Conservation (phyloP, 2,888 invertebrate species). For the Erpobdella octoculata region DNA sequence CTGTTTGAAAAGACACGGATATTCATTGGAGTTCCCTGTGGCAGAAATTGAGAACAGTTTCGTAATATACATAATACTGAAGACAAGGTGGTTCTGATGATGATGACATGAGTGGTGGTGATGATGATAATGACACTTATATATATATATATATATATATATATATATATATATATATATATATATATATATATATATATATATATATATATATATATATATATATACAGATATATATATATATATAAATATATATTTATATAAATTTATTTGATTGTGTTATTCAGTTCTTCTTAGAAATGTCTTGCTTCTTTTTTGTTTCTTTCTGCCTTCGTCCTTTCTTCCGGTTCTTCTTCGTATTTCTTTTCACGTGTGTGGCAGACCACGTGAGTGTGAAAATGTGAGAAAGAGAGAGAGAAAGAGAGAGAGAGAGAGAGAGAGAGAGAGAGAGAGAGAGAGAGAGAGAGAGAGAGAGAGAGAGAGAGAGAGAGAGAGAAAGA, state of each 20-base stretch:
- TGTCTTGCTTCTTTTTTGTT: background rate
- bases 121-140: background rate
- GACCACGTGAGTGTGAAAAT: too few relatives aligned
- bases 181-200: background rate
- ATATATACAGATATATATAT: too few relatives aligned
- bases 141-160: conserved; percentile 6
- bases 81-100: background rate
- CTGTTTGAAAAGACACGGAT: too few relatives aligned
- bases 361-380: background rate
- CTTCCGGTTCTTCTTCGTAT: background rate
- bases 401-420: too few relatives aligned
- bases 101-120: background rate
- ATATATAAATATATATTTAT: too few relatives aligned
- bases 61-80: background rate
- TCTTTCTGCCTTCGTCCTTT: background rate
- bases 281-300: background rate
- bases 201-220: background rate
- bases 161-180: background rate
- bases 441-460: background rate
- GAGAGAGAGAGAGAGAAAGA: background rate
- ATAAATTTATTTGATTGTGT: too few relatives aligned
- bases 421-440: background rate
- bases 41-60: background rate
- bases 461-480: conserved; percentile 2
- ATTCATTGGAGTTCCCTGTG: too few relatives aligned